Evolutionary conservation across 2,888 invertebrate genomes (phyloP).

Genomic region (Aethes cnicana): DNA sequence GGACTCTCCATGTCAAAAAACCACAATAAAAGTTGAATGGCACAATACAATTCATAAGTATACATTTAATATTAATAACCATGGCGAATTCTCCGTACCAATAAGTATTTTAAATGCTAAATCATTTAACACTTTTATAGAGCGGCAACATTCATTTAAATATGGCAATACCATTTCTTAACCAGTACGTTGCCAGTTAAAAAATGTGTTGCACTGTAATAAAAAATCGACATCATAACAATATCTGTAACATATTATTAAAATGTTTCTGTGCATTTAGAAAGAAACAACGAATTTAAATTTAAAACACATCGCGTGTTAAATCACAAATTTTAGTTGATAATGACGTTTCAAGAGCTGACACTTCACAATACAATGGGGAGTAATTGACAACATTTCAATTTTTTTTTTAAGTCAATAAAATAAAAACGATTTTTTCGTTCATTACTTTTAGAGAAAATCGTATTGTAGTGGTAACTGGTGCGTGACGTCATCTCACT

Average conservation of each 20-base stretch:
- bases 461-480: too few relatives aligned
- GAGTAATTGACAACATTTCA: too few relatives aligned
- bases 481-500: too few relatives aligned
- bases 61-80: conserved; percentile 14
- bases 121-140: conserved; percentile 28
- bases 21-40: conserved; percentile 20
- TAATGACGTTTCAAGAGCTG: too few relatives aligned
- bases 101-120: conserved; percentile 21
- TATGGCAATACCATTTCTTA: conserved; percentile 16
- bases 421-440: too few relatives aligned
- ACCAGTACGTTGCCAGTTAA: neutral
- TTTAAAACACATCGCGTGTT: conserved; percentile 3
- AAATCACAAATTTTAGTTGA: conserved; percentile 11
- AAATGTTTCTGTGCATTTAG: neutral
- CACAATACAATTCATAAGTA: conserved; percentile 19
- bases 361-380: too few relatives aligned
- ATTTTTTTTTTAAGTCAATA: too few relatives aligned
- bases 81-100: conserved; percentile 22
- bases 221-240: conserved; percentile 19
- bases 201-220: neutral
- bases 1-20: conserved; percentile 4
- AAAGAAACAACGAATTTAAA: conserved; percentile 8
- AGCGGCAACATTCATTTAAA: conserved; percentile 27
- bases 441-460: too few relatives aligned
- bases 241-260: conserved; percentile 12